Base-by-base conservation (phyloP, 2,797 vertebrate genomes). In the Varecia variegata region DNA sequence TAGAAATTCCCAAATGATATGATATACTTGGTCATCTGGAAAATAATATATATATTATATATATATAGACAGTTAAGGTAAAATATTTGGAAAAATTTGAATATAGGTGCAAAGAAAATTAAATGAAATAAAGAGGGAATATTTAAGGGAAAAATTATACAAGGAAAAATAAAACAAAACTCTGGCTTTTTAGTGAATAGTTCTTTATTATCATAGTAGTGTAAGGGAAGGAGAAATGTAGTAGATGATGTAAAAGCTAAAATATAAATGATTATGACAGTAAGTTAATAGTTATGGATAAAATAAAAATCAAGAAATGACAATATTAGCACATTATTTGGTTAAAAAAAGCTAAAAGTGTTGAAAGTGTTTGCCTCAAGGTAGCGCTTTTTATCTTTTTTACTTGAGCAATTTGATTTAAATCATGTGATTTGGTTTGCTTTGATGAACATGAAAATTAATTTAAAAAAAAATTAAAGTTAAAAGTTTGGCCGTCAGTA, bases 391-490 rank as follows among this genome's bases (percentile, higher is more conserved):
- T 87, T 38, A 27, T 10, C 2, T 58, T 32, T 89, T 80, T 43
- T 65, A 18, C 83, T 79, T 47, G 21, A 89, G 50, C 43, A 65
- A 40, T 92, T 88, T 77, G 32, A 56, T 87, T 54, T 97, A 76
- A 94, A 45, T n/a, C 35, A 35, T 30, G 9, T 45, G 52, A 30
- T 93, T 92, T 92, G 91, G 54, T 88, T 90, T 96, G 27, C 35
- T 94, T 47, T 89, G 58, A 50, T 86, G 77, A 85, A 81, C 86
- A 80, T 92, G 43, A 95, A 93, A 82, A 83, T 73, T 30, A 40
- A 84, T 58, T 84, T 91, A 38, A 30, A 67, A 82, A 82, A 80
- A 84, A 32, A 58, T 25, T 4, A 35, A 94, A 89, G 30, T 60
- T 60, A 13, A 35, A 82, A 80, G 35, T 79, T 92, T 67, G 80